Conservation (phyloP, 2,888 invertebrate genomes). For the Thereva nobilitata region DNA sequence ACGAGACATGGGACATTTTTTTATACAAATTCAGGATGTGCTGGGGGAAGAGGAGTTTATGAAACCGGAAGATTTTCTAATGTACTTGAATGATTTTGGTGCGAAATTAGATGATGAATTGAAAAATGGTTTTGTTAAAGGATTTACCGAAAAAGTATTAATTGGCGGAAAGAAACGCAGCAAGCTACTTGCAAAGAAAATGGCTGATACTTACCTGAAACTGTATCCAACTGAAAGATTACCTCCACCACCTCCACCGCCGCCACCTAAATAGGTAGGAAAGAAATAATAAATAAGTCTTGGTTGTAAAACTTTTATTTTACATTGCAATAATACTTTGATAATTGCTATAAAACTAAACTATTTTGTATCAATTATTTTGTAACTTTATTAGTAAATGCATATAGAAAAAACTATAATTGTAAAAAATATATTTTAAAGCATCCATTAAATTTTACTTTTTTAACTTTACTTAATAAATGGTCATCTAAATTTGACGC, state of each 20-base stretch:
- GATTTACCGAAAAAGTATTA: constrained; percentile 18
- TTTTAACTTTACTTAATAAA: too few relatives aligned
- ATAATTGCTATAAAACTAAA: too few relatives aligned
- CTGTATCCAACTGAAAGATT: constrained; percentile 27
- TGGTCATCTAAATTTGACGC: too few relatives aligned
- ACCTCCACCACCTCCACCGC: constrained; percentile 27
- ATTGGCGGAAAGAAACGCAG: constrained; percentile 11
- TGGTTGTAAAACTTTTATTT: too few relatives aligned
- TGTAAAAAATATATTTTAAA: too few relatives aligned
- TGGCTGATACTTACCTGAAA: constrained; percentile 27
- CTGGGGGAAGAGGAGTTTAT: neutral
- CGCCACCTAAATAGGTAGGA: too few relatives aligned
- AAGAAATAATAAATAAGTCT: too few relatives aligned
- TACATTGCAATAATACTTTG: too few relatives aligned
- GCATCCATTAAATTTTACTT: too few relatives aligned
- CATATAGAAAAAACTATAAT: too few relatives aligned
- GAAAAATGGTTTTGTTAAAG: constrained; percentile 8
- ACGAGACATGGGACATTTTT: constrained; percentile 39
- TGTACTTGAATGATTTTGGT: constrained; percentile 8
- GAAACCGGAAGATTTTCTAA: constrained; percentile 9
- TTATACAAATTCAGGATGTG: constrained; percentile 25
- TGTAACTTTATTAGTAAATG: too few relatives aligned
- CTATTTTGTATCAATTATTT: too few relatives aligned
- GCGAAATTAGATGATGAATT: constrained; percentile 31
- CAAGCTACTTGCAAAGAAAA: constrained; percentile 9